Conservation (phyloP, 2,888 invertebrate species). For the Caenorhabditis sp. region DNA sequence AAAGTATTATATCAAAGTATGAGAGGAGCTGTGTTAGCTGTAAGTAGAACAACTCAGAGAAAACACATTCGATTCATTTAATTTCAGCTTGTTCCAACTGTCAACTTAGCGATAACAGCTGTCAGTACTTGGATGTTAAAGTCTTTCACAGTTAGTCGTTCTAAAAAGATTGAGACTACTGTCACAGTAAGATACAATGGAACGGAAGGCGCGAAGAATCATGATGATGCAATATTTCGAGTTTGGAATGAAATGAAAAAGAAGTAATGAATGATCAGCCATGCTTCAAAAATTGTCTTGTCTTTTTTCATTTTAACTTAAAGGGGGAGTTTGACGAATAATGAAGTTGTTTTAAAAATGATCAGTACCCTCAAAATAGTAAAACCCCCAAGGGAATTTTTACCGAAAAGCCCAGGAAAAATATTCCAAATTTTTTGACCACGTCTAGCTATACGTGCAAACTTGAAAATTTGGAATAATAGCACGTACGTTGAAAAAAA, state of each 20-base stretch:
- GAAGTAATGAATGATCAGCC: too few relatives aligned
- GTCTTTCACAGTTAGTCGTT: conserved; percentile 3
- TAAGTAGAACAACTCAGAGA: not conserved
- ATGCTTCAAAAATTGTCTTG: too few relatives aligned
- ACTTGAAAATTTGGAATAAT: too few relatives aligned
- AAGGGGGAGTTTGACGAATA: too few relatives aligned
- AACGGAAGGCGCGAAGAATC: conserved; percentile 16
- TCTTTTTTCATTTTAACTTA: too few relatives aligned
- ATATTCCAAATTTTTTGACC: too few relatives aligned
- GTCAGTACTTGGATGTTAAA: conserved; percentile 5
- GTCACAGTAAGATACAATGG: conserved; percentile 16
- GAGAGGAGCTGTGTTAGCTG: conserved; percentile 13
- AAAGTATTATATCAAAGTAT: conserved; percentile 17
- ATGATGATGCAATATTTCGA: conserved; percentile 19
- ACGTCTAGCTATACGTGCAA: too few relatives aligned
- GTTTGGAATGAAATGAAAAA: conserved; percentile 12
- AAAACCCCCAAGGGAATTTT: too few relatives aligned
- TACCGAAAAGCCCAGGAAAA: too few relatives aligned
- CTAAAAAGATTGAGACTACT: conserved; percentile 10
- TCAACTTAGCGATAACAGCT: conserved; percentile 16
- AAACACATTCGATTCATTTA: not conserved
- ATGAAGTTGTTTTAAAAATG: too few relatives aligned
- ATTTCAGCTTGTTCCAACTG: conserved; percentile 6
- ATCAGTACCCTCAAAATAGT: too few relatives aligned
- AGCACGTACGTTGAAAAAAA: too few relatives aligned